A percentile compares a stretch with the other conserved stretches of the same genome.
Conservation (phyloP, 1,140 invertebrate species). For the Patella vulgata region DNA sequence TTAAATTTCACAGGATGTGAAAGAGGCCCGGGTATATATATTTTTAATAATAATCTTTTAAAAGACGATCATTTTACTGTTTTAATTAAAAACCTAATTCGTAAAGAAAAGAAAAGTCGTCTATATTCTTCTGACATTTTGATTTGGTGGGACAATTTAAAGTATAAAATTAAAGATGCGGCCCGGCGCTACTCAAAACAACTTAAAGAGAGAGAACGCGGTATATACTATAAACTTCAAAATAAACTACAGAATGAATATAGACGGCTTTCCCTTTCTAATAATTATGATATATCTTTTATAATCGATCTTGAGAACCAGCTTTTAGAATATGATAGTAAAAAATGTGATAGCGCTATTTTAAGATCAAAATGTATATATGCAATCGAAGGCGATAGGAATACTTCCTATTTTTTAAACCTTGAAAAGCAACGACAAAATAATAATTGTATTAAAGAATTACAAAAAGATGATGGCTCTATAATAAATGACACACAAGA, state of each 20-base stretch:
- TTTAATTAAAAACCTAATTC: conserved; percentile 6
- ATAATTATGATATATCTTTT: too few species aligned
- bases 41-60: conserved; percentile 13
- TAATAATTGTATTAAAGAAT: too few species aligned
- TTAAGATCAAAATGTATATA: too few species aligned
- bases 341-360: too few species aligned
- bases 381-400: too few species aligned
- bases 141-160: conserved; percentile 27
- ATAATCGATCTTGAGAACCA: too few species aligned
- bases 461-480: too few species aligned
- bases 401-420: too few species aligned
- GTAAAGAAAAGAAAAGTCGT: neutral
- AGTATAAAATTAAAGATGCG: conserved; percentile 12
- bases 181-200: neutral
- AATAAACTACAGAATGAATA: neutral
- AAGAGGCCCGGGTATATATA: conserved; percentile 13
- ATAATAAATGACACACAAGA: too few species aligned
- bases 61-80: conserved; percentile 1
- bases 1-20: neutral
- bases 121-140: conserved; percentile 5
- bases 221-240: neutral
- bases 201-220: conserved; percentile 2
- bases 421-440: too few species aligned
- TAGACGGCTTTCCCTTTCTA: neutral
- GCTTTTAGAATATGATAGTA: too few species aligned